Conservation (phyloP, 2,888 invertebrate species). For the Eupithecia vulgata region DNA sequence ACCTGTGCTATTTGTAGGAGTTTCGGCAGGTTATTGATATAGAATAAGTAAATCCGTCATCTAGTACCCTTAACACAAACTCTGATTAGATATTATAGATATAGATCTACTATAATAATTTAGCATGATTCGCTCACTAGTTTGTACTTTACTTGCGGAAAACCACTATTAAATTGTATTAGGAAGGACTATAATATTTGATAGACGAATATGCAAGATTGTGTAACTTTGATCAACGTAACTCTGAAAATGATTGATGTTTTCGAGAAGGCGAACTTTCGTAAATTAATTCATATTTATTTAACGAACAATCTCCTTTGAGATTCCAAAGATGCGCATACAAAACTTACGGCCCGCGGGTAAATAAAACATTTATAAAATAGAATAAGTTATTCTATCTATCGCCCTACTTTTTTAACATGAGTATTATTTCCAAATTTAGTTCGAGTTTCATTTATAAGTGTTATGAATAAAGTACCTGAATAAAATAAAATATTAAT, state of each 20-base stretch:
- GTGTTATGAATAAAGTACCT: too few relatives aligned
- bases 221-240: neutral
- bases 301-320: conserved; percentile 30
- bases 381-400: neutral
- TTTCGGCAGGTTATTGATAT: too few relatives aligned
- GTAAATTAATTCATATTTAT: conserved; percentile 25
- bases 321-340: conserved; percentile 37
- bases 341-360: conserved; percentile 38
- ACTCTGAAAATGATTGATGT: conserved; percentile 25
- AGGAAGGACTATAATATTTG: neutral
- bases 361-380: neutral
- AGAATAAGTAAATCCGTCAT: too few relatives aligned
- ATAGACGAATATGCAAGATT: neutral
- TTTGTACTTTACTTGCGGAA: neutral
- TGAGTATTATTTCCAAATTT: neutral
- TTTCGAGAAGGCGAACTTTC: conserved; percentile 21
- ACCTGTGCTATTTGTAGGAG: too few relatives aligned
- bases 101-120: neutral
- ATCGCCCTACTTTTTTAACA: neutral
- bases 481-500: too few relatives aligned
- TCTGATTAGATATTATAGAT: too few relatives aligned
- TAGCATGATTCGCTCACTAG: neutral
- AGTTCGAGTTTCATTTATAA: neutral
- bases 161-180: neutral
- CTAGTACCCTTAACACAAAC: too few relatives aligned